Evolutionary conservation across 2,797 vertebrate species (phyloP).

Genomic region (Sebastes trivittatus): DNA sequence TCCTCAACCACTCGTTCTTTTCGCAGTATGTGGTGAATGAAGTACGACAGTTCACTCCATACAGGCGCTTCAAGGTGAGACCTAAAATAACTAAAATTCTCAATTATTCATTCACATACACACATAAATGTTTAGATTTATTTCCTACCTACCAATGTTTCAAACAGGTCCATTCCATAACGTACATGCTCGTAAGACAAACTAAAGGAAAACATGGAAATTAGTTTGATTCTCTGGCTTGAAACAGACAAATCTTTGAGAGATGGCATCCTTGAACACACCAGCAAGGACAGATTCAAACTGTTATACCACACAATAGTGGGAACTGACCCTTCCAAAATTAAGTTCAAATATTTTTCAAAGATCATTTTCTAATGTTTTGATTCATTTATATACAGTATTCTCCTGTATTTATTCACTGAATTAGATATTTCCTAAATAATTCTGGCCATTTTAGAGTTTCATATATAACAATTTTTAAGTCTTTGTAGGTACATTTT

Average conservation of each 20-base stretch:
- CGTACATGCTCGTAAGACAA: neutral
- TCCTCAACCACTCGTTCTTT: constrained; percentile 94
- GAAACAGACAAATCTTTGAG: neutral
- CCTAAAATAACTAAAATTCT: neutral
- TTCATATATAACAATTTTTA: neutral
- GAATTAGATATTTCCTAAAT: neutral
- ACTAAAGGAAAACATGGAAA: neutral
- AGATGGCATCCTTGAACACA: neutral
- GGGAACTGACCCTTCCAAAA: neutral
- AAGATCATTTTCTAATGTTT: neutral
- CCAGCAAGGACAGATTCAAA: neutral
- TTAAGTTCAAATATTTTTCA: neutral
- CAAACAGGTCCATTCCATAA: neutral
- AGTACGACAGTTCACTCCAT: constrained; percentile 93
- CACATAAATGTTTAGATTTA: neutral
- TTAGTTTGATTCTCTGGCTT: neutral
- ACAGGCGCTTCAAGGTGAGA: constrained; percentile 93
- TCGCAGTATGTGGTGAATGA: constrained; percentile 93
- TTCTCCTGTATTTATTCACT: neutral
- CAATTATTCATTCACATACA: neutral
- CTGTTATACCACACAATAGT: neutral
- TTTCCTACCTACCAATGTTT: neutral
- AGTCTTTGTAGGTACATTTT: neutral
- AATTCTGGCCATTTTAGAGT: neutral
- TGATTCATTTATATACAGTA: neutral